Evolutionary conservation across 92 coral and sea anemone species (phyloP).

Genomic region (Epizoanthus scotinus): DNA sequence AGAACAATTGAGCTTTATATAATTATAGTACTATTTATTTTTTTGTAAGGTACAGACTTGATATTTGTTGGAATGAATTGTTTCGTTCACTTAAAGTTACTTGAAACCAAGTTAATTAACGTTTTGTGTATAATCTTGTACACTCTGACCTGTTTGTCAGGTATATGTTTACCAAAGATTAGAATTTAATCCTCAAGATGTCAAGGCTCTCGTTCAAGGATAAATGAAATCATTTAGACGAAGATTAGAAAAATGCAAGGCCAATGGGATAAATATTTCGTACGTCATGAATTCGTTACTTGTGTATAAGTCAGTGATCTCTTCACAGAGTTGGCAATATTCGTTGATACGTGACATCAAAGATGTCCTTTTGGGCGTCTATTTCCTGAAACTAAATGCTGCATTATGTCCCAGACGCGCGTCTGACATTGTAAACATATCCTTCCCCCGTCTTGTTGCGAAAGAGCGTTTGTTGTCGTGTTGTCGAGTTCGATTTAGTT

Average conservation of each 20-base stretch:
- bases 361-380: neutral
- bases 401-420: neutral
- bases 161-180: neutral
- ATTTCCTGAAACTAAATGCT: conserved; percentile 8
- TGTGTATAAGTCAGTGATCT: neutral
- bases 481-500: no score
- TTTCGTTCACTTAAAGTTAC: no score
- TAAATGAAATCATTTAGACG: conserved; percentile 5
- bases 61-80: no score
- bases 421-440: neutral
- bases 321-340: neutral
- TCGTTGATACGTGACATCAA: neutral
- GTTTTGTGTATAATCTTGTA: no score
- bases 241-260: neutral
- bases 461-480: neutral
- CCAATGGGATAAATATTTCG: neutral
- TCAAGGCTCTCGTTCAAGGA: neutral
- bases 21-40: no score
- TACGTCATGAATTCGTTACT: neutral
- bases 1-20: no score
- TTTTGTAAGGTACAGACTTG: no score
- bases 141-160: no score
- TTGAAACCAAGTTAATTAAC: no score
- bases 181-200: conserved; percentile 8
- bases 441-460: neutral